Evolutionary conservation across 2,113 vertebrate species (phyloP).

Genomic region (Osmerus mordax): DNA sequence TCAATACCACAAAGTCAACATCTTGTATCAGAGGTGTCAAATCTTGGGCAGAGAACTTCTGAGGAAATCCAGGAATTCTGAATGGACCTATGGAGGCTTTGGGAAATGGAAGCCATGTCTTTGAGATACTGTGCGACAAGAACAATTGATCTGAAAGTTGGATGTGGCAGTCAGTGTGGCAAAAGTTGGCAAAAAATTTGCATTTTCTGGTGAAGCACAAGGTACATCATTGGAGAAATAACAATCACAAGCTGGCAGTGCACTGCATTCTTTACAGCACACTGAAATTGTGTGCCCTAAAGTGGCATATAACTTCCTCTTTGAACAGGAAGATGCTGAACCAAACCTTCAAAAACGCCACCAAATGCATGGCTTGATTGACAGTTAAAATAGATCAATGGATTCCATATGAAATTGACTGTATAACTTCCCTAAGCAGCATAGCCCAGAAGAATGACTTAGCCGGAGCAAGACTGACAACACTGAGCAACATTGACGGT

Average conservation of each 20-base stretch:
- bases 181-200: not conserved
- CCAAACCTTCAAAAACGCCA: not conserved
- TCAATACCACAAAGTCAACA: conserved; percentile 54
- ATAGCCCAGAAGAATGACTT: too few species aligned
- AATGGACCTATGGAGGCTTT: conserved; percentile 6
- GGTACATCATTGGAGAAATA: not conserved
- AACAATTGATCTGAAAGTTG: not conserved
- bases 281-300: too few species aligned
- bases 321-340: not conserved
- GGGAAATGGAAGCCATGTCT: conserved; percentile 11
- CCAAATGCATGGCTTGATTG: not conserved
- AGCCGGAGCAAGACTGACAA: too few species aligned
- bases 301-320: too few species aligned
- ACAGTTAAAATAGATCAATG: not conserved
- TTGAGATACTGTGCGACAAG: not conserved
- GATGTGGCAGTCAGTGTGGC: not conserved
- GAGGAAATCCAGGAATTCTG: conserved; percentile 19
- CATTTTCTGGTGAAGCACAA: not conserved
- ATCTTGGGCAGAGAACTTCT: conserved; percentile 10
- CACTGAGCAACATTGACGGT: too few species aligned
- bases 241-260: not conserved
- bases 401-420: not conserved
- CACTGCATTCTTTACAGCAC: too few species aligned
- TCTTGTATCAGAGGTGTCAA: conserved; percentile 30
- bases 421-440: too few species aligned